Conservation (phyloP, 2,888 invertebrate genomes). For the Pilophorus perplexus region DNA sequence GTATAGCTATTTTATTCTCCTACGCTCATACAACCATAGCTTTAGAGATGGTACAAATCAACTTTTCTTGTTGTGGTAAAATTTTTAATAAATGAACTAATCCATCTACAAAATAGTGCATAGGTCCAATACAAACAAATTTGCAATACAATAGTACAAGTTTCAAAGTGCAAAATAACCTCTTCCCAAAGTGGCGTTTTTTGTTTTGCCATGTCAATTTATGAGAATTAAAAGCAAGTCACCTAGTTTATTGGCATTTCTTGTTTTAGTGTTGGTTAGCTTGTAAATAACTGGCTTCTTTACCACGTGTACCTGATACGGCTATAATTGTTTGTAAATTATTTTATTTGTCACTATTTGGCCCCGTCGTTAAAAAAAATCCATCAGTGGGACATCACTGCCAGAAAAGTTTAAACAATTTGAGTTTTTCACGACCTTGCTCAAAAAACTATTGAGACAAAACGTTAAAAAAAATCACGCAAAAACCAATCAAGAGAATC, state of each 20-base stretch:
- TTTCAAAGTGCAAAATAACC: conserved; percentile 37
- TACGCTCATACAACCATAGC: conserved; percentile 39
- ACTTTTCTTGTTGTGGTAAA: conserved; percentile 36
- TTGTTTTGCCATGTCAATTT: conserved; percentile 28
- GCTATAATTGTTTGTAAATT: conserved; percentile 19
- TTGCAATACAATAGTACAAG: conserved; percentile 40
- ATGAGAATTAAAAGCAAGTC: neutral
- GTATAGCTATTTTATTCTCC: conserved; percentile 24
- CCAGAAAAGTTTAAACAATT: conserved; percentile 20
- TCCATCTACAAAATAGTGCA: conserved; percentile 29
- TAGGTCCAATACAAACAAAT: conserved; percentile 37
- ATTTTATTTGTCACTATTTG: neutral
- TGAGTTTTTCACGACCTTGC: conserved; percentile 34
- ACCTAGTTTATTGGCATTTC: conserved; percentile 18
- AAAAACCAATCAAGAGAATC: conserved; percentile 2
- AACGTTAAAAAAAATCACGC: conserved; percentile 1
- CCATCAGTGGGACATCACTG: conserved; percentile 35
- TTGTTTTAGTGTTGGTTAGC: conserved; percentile 32
- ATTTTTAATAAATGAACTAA: conserved; percentile 9
- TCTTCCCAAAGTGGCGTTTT: conserved; percentile 11
- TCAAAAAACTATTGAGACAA: conserved; percentile 24
- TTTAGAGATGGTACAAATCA: conserved; percentile 36
- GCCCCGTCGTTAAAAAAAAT: neutral
- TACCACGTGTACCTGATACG: conserved; percentile 40
- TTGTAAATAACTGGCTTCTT: conserved; percentile 39